Percentiles rank a stretch among this genome's conserved stretches.
Conservation (phyloP, 1,140 invertebrate species). For the Amphibalanus amphitrite region DNA sequence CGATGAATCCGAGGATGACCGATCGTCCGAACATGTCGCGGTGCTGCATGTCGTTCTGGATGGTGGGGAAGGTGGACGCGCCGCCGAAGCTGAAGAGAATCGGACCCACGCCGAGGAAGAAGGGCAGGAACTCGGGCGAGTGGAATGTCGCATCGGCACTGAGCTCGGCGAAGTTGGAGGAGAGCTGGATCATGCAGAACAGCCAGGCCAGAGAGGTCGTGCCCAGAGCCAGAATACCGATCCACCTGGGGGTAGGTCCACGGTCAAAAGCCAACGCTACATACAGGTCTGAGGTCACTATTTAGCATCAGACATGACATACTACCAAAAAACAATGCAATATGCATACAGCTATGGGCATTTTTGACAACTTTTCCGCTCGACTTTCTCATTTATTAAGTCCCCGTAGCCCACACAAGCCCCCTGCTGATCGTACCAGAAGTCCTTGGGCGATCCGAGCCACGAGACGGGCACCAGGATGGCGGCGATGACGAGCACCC, state of each 20-base stretch:
- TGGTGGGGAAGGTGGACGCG: constrained; percentile 46
- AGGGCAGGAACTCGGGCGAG: constrained; percentile 24
- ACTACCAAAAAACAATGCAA: too few species aligned
- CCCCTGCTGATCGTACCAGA: too few species aligned
- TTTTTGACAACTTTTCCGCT: too few species aligned
- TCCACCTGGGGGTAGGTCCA: constrained; percentile 29
- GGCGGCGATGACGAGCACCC: constrained; percentile 41
- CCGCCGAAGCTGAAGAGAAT: constrained; percentile 48
- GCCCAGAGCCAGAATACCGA: constrained; percentile 34
- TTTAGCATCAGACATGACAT: too few species aligned
- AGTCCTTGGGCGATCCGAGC: constrained; percentile 50
- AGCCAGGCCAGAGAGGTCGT: constrained; percentile 37
- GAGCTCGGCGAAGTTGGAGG: constrained; percentile 25
- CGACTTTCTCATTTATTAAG: too few species aligned
- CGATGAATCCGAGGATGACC: constrained; percentile 20
- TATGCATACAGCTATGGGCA: too few species aligned
- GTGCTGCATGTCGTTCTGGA: constrained; percentile 40
- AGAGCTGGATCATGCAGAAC: constrained; percentile 36
- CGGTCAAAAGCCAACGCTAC: too few species aligned
- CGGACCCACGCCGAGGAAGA: constrained; percentile 43
- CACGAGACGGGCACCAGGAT: constrained; percentile 42
- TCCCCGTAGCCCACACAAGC: too few species aligned
- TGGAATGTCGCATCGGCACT: constrained; percentile 18
- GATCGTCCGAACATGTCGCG: constrained; percentile 21
- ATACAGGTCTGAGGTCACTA: too few species aligned